Evolutionary conservation across 2,888 invertebrate genomes (phyloP).

Genomic region (Dryococelus australis): DNA sequence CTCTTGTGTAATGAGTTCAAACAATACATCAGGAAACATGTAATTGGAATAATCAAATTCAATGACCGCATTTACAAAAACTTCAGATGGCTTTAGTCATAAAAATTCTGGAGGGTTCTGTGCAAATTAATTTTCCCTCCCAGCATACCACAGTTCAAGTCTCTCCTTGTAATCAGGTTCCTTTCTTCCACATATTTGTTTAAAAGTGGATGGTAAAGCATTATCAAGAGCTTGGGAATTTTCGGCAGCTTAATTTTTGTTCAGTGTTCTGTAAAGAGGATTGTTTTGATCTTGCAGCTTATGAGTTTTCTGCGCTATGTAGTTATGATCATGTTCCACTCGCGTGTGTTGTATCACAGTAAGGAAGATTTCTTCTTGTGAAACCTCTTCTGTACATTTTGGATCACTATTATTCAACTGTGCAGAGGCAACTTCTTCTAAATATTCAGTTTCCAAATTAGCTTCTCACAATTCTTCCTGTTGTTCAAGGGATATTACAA

Average conservation of each 20-base stretch:
- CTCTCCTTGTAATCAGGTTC: neutral
- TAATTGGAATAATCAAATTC: neutral
- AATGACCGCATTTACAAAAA: neutral
- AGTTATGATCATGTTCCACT: neutral
- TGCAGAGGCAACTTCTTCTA: no score
- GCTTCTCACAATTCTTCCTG: no score
- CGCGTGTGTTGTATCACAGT: neutral
- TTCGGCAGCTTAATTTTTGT: neutral
- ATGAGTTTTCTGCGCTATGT: neutral
- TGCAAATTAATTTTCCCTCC: neutral
- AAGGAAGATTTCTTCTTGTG: neutral
- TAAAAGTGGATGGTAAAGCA: neutral
- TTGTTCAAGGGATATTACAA: no score
- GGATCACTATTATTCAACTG: neutral
- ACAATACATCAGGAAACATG: neutral
- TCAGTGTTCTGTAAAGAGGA: neutral
- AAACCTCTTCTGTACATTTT: neutral
- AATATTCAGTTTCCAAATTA: no score
- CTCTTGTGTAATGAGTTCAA: neutral
- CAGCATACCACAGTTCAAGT: neutral
- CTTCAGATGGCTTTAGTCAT: neutral
- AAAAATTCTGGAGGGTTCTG: neutral
- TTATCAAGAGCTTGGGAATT: neutral
- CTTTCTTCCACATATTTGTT: neutral
- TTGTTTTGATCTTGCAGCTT: neutral